These are phyloP conservation scores for Clarias macrocephalus DNA, from an alignment of 2,113 vertebrate species.

Conservation along the genomic window DNA sequence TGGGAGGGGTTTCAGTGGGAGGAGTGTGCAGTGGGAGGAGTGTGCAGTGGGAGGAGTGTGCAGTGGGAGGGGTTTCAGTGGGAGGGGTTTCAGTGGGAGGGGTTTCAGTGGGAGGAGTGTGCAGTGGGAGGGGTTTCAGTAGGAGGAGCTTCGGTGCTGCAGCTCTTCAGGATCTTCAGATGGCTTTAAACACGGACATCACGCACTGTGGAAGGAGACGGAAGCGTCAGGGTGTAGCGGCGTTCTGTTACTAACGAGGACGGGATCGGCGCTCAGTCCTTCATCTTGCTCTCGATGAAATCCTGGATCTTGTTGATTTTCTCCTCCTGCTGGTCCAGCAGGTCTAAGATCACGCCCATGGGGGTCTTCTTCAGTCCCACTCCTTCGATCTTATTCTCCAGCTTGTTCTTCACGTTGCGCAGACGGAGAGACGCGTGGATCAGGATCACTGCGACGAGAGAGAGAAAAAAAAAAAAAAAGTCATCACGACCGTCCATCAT, in stretches of 20 bases:
- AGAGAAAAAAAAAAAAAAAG: neutral
- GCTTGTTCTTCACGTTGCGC: slow-evolving; percentile 91
- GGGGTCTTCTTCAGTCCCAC: slow-evolving; percentile 93
- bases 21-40: too few relatives aligned
- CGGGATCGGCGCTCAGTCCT: slow-evolving; percentile 75
- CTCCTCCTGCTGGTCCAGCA: slow-evolving; percentile 94
- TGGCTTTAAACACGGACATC: neutral
- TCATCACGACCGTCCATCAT: slow-evolving; percentile 7
- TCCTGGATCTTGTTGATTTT: slow-evolving; percentile 87
- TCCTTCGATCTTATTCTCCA: slow-evolving; percentile 95
- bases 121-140: neutral
- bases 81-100: too few relatives aligned
- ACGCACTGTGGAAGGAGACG: neutral
- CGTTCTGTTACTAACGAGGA: too few relatives aligned
- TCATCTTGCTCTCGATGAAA: slow-evolving; percentile 83
- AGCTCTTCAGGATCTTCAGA: neutral
- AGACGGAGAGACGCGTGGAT: slow-evolving; percentile 91
- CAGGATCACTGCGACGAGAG: slow-evolving; percentile 80
- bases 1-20: too few relatives aligned
- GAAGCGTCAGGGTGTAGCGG: neutral
- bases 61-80: too few relatives aligned
- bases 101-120: too few relatives aligned
- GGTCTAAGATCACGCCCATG: slow-evolving; percentile 91
- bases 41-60: too few relatives aligned
- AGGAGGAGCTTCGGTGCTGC: neutral